Conservation (phyloP, 2,113 vertebrate genomes). For the Pelmatolapia mariae region DNA sequence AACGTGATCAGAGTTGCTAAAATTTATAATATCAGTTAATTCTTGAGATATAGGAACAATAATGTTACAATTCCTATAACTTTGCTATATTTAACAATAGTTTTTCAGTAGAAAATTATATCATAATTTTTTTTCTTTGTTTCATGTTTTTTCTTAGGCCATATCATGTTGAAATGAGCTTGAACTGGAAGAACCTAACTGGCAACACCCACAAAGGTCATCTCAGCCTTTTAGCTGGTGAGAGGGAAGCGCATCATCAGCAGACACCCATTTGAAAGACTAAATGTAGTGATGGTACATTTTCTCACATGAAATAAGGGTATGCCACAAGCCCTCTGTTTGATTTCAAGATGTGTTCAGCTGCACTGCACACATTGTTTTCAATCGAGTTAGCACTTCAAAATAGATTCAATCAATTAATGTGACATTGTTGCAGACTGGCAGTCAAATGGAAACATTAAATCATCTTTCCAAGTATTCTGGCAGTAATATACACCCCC, state of each 20-base stretch:
- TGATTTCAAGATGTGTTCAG: slow-evolving; percentile 50
- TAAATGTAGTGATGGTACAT: slow-evolving; percentile 41
- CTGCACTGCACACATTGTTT: slow-evolving; percentile 58
- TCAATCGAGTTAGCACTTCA: slow-evolving; percentile 62
- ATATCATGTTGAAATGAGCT: background rate
- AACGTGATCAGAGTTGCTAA: background rate
- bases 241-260: background rate
- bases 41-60: background rate
- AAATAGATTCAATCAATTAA: slow-evolving; percentile 67
- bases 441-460: slow-evolving; percentile 67
- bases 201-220: slow-evolving; percentile 36
- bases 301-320: slow-evolving; percentile 29
- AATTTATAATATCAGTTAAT: background rate
- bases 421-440: slow-evolving; percentile 50
- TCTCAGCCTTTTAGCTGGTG: slow-evolving; percentile 13
- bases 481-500: slow-evolving; percentile 39
- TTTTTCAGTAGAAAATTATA: background rate
- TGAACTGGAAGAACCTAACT: background rate
- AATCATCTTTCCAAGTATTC: slow-evolving; percentile 60
- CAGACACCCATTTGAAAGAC: slow-evolving; percentile 14
- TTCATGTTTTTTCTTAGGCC: background rate
- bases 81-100: background rate
- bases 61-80: background rate
- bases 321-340: slow-evolving; percentile 42
- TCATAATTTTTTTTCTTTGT: background rate